These are phyloP conservation scores for Pachymerium ferrugineum DNA, from an alignment of 2,888 invertebrate genomes.

Conservation along the genomic window DNA sequence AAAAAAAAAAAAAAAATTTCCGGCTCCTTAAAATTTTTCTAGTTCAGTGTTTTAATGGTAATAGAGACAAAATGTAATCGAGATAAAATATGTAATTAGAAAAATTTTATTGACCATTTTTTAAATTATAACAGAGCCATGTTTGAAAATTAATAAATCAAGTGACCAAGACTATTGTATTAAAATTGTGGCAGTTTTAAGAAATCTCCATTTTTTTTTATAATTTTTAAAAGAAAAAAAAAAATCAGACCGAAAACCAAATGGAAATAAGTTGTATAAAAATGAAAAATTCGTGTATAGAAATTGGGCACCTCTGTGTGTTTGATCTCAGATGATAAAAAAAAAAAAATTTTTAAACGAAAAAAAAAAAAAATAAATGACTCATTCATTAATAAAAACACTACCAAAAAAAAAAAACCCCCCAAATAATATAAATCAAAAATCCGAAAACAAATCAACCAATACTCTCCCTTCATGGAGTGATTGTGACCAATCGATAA, in stretches of 20 bases:
- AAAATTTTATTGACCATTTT: background rate
- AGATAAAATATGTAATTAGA: background rate
- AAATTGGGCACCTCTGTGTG: constrained; percentile 19
- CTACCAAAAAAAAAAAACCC: background rate
- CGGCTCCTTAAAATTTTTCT: too few relatives aligned
- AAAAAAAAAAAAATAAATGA: background rate
- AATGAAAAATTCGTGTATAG: constrained; percentile 23
- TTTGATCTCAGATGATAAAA: constrained; percentile 2
- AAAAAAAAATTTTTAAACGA: constrained; percentile 14
- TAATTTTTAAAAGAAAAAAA: constrained; percentile 14
- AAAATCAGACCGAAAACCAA: background rate
- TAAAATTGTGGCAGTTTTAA: too few relatives aligned
- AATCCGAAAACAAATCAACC: background rate
- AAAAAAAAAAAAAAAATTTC: too few relatives aligned
- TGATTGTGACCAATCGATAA: constrained; percentile 19
- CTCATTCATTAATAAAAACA: background rate
- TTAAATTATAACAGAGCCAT: background rate
- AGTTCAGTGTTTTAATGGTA: background rate
- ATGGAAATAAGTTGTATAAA: background rate
- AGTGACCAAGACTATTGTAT: too few relatives aligned
- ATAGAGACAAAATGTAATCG: background rate
- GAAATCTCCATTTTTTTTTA: background rate
- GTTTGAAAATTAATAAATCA: background rate
- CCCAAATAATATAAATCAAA: background rate
- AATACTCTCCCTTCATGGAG: background rate